Base-by-base conservation (phyloP, 2,888 invertebrate genomes). In the Meliscaeva auricollis region DNA sequence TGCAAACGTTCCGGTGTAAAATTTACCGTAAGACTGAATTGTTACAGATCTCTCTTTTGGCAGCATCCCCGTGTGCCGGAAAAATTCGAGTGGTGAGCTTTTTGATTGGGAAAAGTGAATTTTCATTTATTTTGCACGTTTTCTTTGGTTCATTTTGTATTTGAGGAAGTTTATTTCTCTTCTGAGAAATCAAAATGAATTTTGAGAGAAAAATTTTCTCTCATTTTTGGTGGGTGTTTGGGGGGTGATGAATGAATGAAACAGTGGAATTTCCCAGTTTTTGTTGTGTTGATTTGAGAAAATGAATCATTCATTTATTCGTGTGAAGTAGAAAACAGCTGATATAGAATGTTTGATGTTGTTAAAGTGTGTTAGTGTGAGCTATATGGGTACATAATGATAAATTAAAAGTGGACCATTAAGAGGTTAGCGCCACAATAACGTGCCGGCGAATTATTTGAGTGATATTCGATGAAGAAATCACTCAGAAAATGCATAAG, bases 11-110 rank as follows among this genome's bases (percentile, higher is more conserved):
- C 66, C 84, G 80, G 84, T 80, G 66, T 75, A 80, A 84, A 84
- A 80, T 80, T 80, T 84, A 84, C 80, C 84, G 84, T 72, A 66
- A 72, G 84, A 84, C 84, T 84, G 41, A 84, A 76, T 68, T 75
- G 75, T 11, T 69, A 72, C 70, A 84, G 50, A 60, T 35, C 69
- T 75, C 35, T 66, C 35, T 66, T 9, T 48, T 50, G 50, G 35
- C 80, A 73, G 84, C 84, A 74, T 84, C 72, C 46, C 72, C 46
- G 68, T 75, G 72, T 64, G 80, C 41, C 64, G 70, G 74, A 72
- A 74, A 11, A 79, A 80, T 66, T 62, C 73, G 78, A 69, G 41
- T 15, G 50, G n/a, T 30, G 58, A 80, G 79, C 80, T 84, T 84
- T 84, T 82, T 17, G 20, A 38, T 9, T 38, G 8, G 35, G 35